These are phyloP conservation scores for Ariopsis seemanni DNA, from an alignment of 2,113 vertebrate genomes.

Conservation along the genomic window DNA sequence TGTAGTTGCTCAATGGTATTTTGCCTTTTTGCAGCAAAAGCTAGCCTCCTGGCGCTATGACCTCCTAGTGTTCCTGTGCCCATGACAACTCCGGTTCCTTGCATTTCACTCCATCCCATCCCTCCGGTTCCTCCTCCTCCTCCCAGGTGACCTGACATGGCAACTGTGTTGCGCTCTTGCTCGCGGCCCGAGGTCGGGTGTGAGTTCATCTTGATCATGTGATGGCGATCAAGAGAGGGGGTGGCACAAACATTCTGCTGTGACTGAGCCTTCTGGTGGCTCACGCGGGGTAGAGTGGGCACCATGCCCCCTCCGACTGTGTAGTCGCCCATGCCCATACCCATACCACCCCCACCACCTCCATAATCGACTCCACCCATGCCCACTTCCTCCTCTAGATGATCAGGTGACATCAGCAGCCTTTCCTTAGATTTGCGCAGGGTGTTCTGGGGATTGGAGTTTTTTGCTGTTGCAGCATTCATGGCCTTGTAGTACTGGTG, in stretches of 20 bases:
- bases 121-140: conserved; percentile 62
- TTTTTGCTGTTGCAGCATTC: conserved; percentile 71
- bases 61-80: conserved; percentile 80
- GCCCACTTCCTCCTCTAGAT: conserved; percentile 74
- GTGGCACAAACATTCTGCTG: conserved; percentile 84
- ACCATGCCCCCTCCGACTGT: conserved; percentile 61
- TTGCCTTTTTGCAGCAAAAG: conserved; percentile 85
- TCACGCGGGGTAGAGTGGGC: conserved; percentile 72
- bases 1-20: conserved; percentile 91
- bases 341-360: conserved; percentile 33
- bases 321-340: conserved; percentile 49
- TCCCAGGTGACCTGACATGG: conserved; percentile 68
- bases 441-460: conserved; percentile 75
- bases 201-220: conserved; percentile 88
- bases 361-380: conserved; percentile 31
- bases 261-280: conserved; percentile 81
- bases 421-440: conserved; percentile 73
- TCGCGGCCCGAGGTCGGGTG: conserved; percentile 79
- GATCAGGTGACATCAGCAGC: conserved; percentile 85
- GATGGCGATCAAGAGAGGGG: conserved; percentile 80
- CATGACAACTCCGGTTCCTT: conserved; percentile 74
- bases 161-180: conserved; percentile 69
- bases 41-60: conserved; percentile 79
- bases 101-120: conserved; percentile 73
- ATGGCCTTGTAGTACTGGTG: conserved; percentile 80